A percentile compares a stretch with the other conserved stretches of the same genome.
These are phyloP conservation scores for Merodon equestris DNA, from an alignment of 2,888 invertebrate genomes.

Conservation along the genomic window DNA sequence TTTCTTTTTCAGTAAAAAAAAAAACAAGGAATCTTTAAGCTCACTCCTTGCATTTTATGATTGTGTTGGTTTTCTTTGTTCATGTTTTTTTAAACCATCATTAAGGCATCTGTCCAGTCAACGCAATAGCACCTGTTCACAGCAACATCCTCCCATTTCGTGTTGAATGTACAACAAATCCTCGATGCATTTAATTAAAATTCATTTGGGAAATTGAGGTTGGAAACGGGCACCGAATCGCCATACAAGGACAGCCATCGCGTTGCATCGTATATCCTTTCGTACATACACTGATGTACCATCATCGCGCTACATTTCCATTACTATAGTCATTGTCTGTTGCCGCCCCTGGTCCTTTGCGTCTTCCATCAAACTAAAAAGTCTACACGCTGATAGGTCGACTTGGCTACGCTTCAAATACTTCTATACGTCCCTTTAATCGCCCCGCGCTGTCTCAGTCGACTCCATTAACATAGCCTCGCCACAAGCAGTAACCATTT, in stretches of 20 bases:
- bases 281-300: constrained; percentile 54
- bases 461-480: constrained; percentile 18
- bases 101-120: neutral
- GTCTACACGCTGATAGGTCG: constrained; percentile 66
- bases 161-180: constrained; percentile 47
- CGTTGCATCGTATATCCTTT: constrained; percentile 17
- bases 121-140: constrained; percentile 21
- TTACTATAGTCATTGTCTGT: neutral
- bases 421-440: too few relatives aligned
- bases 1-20: constrained; percentile 1
- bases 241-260: constrained; percentile 61
- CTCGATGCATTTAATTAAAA: constrained; percentile 69
- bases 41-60: constrained; percentile 19
- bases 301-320: constrained; percentile 42
- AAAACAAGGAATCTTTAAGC: neutral
- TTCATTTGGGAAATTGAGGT: constrained; percentile 69
- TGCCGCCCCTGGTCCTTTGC: too few relatives aligned
- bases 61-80: constrained; percentile 43
- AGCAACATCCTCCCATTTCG: neutral
- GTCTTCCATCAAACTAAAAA: constrained; percentile 37
- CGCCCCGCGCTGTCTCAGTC: constrained; percentile 10
- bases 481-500: constrained; percentile 52
- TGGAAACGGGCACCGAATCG: constrained; percentile 63
- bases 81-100: constrained; percentile 15
- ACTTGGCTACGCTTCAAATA: constrained; percentile 66